Conservation (phyloP, 64 coral and sea anemone genomes). For the Actinia equina region DNA sequence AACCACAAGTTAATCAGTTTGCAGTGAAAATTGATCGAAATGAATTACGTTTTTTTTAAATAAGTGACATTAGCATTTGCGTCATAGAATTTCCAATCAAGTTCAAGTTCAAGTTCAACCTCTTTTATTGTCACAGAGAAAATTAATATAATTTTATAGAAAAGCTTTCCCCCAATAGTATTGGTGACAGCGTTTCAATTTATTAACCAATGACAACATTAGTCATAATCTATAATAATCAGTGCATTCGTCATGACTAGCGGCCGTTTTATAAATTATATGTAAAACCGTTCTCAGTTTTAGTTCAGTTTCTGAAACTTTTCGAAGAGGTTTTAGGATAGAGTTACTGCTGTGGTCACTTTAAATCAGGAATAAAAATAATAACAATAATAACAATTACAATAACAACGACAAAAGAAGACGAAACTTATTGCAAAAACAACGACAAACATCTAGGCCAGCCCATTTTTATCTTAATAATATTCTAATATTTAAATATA, state of each 20-base stretch:
- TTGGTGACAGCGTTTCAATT: neutral
- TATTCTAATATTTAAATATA: too few species aligned
- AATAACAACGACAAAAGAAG: too few species aligned
- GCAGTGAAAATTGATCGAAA: neutral
- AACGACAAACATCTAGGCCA: too few species aligned
- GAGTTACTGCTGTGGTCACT: too few species aligned
- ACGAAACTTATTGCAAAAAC: too few species aligned
- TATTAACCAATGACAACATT: neutral
- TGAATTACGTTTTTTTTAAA: neutral
- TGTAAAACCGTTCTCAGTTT: too few species aligned
- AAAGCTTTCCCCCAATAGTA: neutral
- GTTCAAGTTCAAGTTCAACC: slow-evolving; percentile 6
- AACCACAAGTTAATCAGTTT: neutral
- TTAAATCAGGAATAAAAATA: too few species aligned
- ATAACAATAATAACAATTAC: too few species aligned
- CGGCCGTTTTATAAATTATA: too few species aligned
- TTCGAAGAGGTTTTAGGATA: too few species aligned
- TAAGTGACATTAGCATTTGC: neutral
- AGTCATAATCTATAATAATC: neutral
- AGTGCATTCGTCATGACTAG: neutral
- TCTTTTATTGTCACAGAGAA: neutral
- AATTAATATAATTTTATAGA: neutral
- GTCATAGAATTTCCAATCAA: neutral
- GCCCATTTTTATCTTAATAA: too few species aligned
- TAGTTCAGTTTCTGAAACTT: too few species aligned